Percentiles rank a stretch among this genome's conserved stretches.
Conservation (phyloP, 1,140 invertebrate genomes). For the Catajapyx aquilonaris region DNA sequence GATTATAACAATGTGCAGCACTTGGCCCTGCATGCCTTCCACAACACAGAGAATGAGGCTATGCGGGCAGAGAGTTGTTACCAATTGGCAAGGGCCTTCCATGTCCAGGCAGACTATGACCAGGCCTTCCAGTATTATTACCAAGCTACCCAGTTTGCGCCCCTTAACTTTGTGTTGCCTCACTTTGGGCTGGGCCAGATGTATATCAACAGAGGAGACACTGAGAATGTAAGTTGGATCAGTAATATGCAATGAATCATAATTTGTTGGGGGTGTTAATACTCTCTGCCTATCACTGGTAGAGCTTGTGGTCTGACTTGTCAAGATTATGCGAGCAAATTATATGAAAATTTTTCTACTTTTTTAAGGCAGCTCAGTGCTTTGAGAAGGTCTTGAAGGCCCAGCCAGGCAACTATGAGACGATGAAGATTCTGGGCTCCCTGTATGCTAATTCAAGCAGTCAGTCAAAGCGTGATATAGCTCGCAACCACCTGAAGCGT, state of each 20-base stretch:
- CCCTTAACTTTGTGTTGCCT: conserved; percentile 82
- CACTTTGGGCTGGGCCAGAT: conserved; percentile 98
- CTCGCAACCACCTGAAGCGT: conserved; percentile 72
- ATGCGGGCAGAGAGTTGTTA: conserved; percentile 99
- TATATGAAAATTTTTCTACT: conserved; percentile 6
- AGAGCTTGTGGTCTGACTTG: not conserved
- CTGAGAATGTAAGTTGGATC: conserved; percentile 63
- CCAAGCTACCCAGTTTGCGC: conserved; percentile 94
- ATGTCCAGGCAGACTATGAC: conserved; percentile 87
- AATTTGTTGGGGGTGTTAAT: conserved; percentile 3
- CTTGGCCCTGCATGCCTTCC: conserved; percentile 89
- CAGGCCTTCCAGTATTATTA: conserved; percentile 99
- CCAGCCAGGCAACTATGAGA: conserved; percentile 95
- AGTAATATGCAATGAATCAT: conserved; percentile 5
- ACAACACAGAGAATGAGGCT: conserved; percentile 97
- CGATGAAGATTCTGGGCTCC: conserved; percentile 97
- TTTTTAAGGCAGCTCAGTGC: conserved; percentile 71
- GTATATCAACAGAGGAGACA: conserved; percentile 94
- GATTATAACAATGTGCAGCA: conserved; percentile 93
- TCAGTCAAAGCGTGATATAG: conserved; percentile 77
- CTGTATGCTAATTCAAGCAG: conserved; percentile 81
- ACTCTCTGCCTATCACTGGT: conserved; percentile 3
- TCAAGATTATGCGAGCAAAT: not conserved
- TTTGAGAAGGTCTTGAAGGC: conserved; percentile 97
- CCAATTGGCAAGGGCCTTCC: conserved; percentile 86